Conservation (phyloP, 92 coral and sea anemone genomes). For the Blastomussa wellsi region DNA sequence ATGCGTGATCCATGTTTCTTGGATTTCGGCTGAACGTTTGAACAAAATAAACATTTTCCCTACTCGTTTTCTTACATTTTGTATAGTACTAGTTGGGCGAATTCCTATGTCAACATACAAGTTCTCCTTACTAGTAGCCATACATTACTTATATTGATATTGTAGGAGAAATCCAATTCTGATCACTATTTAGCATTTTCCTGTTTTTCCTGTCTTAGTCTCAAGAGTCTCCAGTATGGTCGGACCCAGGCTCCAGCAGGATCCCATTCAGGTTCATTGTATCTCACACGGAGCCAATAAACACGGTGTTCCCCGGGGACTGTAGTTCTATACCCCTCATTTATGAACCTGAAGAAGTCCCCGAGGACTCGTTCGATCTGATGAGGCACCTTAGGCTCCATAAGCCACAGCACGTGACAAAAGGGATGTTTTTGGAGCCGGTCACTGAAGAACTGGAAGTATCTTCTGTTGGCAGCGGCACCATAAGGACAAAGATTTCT, state of each 20-base stretch:
- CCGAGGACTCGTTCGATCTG: conserved; percentile 77
- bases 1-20: neutral
- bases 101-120: too few species aligned
- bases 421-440: conserved; percentile 83
- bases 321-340: conserved; percentile 57
- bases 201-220: conserved; percentile 28
- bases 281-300: conserved; percentile 30
- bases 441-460: conserved; percentile 90
- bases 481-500: conserved; percentile 64
- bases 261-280: conserved; percentile 55
- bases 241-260: conserved; percentile 57
- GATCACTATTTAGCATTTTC: neutral
- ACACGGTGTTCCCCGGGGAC: conserved; percentile 8
- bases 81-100: too few species aligned
- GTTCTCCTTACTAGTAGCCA: neutral
- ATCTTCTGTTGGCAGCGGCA: conserved; percentile 90
- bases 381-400: conserved; percentile 87
- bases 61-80: neutral
- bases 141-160: neutral
- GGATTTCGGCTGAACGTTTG: too few species aligned
- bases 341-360: conserved; percentile 69
- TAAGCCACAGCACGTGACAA: conserved; percentile 54
- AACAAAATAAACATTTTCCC: neutral
- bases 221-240: conserved; percentile 51
- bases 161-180: neutral